These are phyloP conservation scores for Drosophila seguyi DNA, from an alignment of 1,140 invertebrate genomes.

Conservation along the genomic window DNA sequence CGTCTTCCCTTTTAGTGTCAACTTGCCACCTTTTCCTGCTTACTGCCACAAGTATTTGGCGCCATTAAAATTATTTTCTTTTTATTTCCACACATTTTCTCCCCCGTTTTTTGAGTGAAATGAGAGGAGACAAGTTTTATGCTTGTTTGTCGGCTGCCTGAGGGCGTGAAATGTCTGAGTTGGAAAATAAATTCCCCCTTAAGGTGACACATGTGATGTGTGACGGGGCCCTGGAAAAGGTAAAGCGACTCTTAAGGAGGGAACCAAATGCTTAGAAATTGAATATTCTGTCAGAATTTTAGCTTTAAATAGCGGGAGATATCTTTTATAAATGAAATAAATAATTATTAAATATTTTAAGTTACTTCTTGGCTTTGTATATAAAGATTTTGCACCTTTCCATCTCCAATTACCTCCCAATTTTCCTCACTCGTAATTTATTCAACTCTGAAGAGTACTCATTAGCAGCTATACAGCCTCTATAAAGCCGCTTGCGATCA, in stretches of 20 bases:
- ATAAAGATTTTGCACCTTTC: background rate
- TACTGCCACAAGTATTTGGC: conserved; percentile 42
- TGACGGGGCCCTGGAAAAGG: conserved; percentile 5
- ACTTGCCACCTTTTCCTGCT: conserved; percentile 32
- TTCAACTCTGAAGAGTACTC: background rate
- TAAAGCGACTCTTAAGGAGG: conserved; percentile 2
- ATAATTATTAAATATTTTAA: background rate
- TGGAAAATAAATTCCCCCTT: conserved; percentile 28
- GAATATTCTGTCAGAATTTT: conserved; percentile 2
- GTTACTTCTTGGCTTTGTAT: background rate
- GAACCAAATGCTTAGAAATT: conserved; percentile 2
- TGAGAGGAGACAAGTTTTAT: conserved; percentile 61
- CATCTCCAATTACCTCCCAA: background rate
- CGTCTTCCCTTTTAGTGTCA: conserved; percentile 43
- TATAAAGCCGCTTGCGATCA: conserved; percentile 5
- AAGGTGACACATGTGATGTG: conserved; percentile 55
- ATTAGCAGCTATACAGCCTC: conserved; percentile 10
- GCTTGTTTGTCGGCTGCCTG: conserved; percentile 48
- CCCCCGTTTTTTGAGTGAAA: conserved; percentile 12
- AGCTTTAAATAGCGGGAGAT: background rate
- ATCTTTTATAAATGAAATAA: background rate
- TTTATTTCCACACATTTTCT: conserved; percentile 32
- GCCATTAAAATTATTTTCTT: conserved; percentile 59
- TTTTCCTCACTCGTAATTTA: background rate
- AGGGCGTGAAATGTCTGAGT: conserved; percentile 52